A percentile compares a stretch with the other conserved stretches of the same genome.
Evolutionary conservation across 2,888 invertebrate species (phyloP).

Genomic region (Sussaba pulchella): DNA sequence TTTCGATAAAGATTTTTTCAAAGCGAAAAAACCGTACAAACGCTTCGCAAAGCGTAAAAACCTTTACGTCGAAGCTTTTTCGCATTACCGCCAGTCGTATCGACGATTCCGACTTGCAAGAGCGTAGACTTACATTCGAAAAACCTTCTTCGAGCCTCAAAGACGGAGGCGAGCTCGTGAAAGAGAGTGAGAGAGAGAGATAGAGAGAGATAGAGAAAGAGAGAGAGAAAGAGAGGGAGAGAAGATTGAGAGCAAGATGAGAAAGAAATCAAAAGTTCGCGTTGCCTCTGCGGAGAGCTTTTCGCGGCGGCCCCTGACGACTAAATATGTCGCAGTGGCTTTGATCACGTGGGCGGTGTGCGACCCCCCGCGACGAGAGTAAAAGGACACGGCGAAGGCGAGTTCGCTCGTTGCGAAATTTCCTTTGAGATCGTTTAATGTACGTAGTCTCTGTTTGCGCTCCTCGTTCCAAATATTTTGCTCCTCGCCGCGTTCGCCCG

Average conservation of each 20-base stretch:
- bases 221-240: no score
- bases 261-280: conserved; percentile 60
- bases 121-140: background rate
- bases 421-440: conserved; percentile 65
- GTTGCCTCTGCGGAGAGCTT: conserved; percentile 15
- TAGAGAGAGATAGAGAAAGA: background rate
- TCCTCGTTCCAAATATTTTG: conserved; percentile 60
- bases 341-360: conserved; percentile 52
- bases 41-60: conserved; percentile 48
- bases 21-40: background rate
- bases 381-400: conserved; percentile 9
- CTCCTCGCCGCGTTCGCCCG: background rate
- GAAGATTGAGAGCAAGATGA: conserved; percentile 19
- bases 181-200: no score
- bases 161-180: background rate
- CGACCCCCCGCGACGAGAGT: conserved; percentile 23
- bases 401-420: conserved; percentile 34
- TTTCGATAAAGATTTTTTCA: conserved; percentile 34
- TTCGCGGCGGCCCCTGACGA: conserved; percentile 8
- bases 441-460: conserved; percentile 62
- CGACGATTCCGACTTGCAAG: background rate
- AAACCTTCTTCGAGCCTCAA: conserved; percentile 27
- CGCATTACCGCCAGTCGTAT: background rate
- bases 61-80: conserved; percentile 19
- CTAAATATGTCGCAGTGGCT: conserved; percentile 64